phyloP scores from a whole-genome alignment of 2,888 invertebrate species.

The Limnephilus rhombicus region DNA sequence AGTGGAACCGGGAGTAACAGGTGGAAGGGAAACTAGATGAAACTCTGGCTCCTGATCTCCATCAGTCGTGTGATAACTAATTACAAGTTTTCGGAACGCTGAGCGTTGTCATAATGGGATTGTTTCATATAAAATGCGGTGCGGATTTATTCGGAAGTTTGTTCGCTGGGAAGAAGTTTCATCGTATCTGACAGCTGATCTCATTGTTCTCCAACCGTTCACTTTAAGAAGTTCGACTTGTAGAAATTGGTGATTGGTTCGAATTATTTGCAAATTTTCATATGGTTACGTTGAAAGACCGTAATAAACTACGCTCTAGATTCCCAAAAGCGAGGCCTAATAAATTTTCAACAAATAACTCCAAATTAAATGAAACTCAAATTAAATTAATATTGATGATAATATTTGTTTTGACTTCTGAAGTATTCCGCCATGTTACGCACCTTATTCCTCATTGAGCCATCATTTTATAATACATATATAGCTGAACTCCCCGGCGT shows the following conservation, averaged over 20 bases:
- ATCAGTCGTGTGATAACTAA: neutral
- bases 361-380: no score
- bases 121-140: neutral
- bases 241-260: neutral
- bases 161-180: neutral
- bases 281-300: neutral
- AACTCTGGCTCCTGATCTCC: neutral
- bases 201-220: neutral
- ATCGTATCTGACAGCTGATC: neutral
- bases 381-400: no score
- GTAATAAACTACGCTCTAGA: neutral
- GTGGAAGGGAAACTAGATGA: neutral
- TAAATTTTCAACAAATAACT: no score
- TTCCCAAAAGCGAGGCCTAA: neutral
- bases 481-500: no score
- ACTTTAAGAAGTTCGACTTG: neutral
- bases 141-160: neutral
- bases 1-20: neutral
- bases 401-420: no score
- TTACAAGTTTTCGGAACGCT: neutral
- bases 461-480: no score
- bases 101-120: neutral
- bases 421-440: no score
- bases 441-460: no score
- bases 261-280: neutral